Percentiles rank a stretch among this genome's conserved stretches.
phyloP scores from a whole-genome alignment of 2,888 invertebrate genomes.

The Lasioglossum morio region DNA sequence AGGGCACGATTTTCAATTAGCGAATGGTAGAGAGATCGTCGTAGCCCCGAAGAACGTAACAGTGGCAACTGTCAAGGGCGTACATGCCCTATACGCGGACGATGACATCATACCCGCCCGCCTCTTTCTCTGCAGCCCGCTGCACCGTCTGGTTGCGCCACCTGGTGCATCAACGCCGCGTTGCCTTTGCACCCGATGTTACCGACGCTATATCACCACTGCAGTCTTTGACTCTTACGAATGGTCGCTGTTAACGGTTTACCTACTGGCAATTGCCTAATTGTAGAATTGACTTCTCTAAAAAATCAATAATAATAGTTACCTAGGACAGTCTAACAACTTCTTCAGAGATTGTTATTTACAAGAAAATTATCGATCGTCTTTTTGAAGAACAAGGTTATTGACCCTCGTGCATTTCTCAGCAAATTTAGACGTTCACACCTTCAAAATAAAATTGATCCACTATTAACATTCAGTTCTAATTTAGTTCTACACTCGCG shows the following conservation, averaged over 20 bases:
- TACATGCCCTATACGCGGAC: constrained; percentile 67
- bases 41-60: constrained; percentile 58
- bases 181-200: constrained; percentile 26
- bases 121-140: constrained; percentile 39
- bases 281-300: neutral
- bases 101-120: constrained; percentile 67
- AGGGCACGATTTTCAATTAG: constrained; percentile 26
- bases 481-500: neutral
- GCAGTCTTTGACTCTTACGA: neutral
- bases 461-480: neutral
- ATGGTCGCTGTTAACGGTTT: neutral
- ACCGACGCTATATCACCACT: constrained; percentile 47
- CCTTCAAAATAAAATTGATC: neutral
- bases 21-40: constrained; percentile 35
- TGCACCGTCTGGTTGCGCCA: constrained; percentile 66
- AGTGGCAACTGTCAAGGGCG: constrained; percentile 75
- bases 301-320: neutral
- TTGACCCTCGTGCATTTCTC: neutral
- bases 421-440: neutral
- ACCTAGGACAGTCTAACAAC: neutral
- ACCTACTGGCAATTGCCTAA: neutral
- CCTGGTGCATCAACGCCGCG: constrained; percentile 39
- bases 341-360: neutral
- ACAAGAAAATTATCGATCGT: neutral
- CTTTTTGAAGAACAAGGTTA: neutral